A percentile compares a stretch with the other conserved stretches of the same genome.
Evolutionary conservation across 2,113 vertebrate species (phyloP).

Genomic region (Syrrhaptes paradoxus): DNA sequence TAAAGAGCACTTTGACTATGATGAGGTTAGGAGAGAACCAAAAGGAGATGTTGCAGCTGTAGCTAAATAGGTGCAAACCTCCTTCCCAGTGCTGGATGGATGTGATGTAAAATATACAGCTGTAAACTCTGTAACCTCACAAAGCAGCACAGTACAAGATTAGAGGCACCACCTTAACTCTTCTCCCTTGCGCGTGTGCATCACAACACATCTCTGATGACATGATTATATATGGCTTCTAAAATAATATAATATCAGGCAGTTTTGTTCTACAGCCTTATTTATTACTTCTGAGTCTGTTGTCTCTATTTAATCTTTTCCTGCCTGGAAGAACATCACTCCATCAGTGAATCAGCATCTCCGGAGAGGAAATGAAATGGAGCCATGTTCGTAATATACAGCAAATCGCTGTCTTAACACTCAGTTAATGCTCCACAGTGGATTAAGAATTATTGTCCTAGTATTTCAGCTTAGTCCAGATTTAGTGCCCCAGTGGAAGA

Average conservation of each 20-base stretch:
- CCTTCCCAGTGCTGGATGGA: neutral
- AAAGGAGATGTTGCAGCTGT: neutral
- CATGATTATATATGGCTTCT: slow-evolving; percentile 21
- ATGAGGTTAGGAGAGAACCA: neutral
- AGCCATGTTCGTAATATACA: slow-evolving; percentile 53
- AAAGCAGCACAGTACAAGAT: neutral
- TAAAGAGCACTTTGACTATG: neutral
- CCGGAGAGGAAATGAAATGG: slow-evolving; percentile 57
- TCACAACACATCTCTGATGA: slow-evolving; percentile 23
- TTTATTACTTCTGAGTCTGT: slow-evolving; percentile 72
- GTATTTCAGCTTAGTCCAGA: slow-evolving; percentile 69
- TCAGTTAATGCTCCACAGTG: slow-evolving; percentile 63
- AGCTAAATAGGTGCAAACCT: neutral
- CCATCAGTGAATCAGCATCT: slow-evolving; percentile 69
- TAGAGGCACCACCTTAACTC: neutral
- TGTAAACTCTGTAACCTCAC: neutral
- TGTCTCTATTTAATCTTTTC: slow-evolving; percentile 70
- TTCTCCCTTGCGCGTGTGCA: neutral
- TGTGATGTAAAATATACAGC: neutral
- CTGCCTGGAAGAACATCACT: slow-evolving; percentile 68
- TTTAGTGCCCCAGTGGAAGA: slow-evolving; percentile 67
- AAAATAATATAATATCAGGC: slow-evolving; percentile 59
- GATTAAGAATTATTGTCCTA: slow-evolving; percentile 66
- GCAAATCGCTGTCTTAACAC: slow-evolving; percentile 63
- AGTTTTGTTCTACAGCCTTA: slow-evolving; percentile 61